A percentile compares a stretch with the other conserved stretches of the same genome.
These are phyloP conservation scores for Elegia similella DNA, from an alignment of 2,888 invertebrate genomes.

Conservation along the genomic window DNA sequence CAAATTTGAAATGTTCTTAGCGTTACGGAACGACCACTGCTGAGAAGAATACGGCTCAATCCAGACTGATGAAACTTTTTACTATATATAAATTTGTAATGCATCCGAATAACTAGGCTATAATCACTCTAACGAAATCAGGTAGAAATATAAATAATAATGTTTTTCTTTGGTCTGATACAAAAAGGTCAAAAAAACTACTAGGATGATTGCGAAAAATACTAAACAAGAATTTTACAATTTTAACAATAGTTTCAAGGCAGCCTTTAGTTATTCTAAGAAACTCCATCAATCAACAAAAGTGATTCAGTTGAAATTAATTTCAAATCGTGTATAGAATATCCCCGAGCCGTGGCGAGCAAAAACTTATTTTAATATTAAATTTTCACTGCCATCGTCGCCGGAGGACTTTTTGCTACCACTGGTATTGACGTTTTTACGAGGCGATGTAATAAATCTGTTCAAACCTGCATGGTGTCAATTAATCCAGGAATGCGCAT, in stretches of 20 bases:
- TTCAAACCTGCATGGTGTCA: not conserved
- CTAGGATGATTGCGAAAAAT: no score
- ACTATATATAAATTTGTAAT: no score
- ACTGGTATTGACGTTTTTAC: slow-evolving; percentile 34
- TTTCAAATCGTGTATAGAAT: not conserved
- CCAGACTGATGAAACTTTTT: no score
- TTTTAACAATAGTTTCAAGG: not conserved
- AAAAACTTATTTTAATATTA: slow-evolving; percentile 22
- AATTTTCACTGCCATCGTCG: slow-evolving; percentile 25
- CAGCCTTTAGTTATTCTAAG: not conserved
- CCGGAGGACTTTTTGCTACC: slow-evolving; percentile 23
- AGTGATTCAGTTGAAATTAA: not conserved
- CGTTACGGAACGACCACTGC: no score
- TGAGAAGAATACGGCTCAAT: no score
- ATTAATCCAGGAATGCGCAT: not conserved
- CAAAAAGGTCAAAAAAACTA: no score
- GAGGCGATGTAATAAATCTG: slow-evolving; percentile 29
- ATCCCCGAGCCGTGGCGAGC: not conserved
- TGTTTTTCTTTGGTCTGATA: no score
- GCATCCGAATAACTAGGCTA: no score
- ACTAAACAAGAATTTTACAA: no score
- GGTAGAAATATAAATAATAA: no score
- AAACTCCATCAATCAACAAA: not conserved
- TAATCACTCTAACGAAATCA: no score
- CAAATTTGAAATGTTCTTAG: no score